Base-by-base conservation (phyloP, 1,140 invertebrate genomes). In the Latrodectus geometricus region DNA sequence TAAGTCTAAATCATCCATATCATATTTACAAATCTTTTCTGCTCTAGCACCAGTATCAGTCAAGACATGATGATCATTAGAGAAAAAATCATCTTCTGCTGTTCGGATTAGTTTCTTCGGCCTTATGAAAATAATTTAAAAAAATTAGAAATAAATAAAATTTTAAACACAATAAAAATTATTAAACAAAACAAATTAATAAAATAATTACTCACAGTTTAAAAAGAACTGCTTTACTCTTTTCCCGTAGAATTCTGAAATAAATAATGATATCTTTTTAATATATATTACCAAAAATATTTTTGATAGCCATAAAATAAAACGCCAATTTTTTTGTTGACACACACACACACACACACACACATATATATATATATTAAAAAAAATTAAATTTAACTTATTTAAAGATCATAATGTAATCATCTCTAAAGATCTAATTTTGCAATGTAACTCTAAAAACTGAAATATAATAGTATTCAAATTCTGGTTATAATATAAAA, bases 1-100 rank as follows among this genome's bases (percentile, higher is more conserved):
- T 78, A 96, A 94, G 92, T 99, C 98, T 88, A 95, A 94, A 89
- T 97, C 96, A 92, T 99, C 98, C 89, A 99, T 93, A 91, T 99
- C 97, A 92, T 99, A 99, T 87, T 95, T 95, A 92, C 97, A 98
- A 23, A 97, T 95, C 89, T 96, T 96, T 91, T 98, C 97, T 14
- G 97, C 95, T 91, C 95, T 93, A 54, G 96, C 93, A 77, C 96
- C 95, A 87, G 96, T 95, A 87, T 94, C 95, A 84, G 96, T 97
- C 88, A 98, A 92, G 90, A 95, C 94, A 92, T 98, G 96, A 88
- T 95, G 94, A 83, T 97, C 96, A 52, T 94, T 90, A 90, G 94
- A 94, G 91, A 96, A 98, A 90, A 95, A 94, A 89, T 96, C 95
- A 92, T 98, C 96, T 90, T 96, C 95, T 73, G 94, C 95, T 91